These are phyloP conservation scores for Karalla daura DNA, from an alignment of 2,797 vertebrate genomes.

Conservation along the genomic window DNA sequence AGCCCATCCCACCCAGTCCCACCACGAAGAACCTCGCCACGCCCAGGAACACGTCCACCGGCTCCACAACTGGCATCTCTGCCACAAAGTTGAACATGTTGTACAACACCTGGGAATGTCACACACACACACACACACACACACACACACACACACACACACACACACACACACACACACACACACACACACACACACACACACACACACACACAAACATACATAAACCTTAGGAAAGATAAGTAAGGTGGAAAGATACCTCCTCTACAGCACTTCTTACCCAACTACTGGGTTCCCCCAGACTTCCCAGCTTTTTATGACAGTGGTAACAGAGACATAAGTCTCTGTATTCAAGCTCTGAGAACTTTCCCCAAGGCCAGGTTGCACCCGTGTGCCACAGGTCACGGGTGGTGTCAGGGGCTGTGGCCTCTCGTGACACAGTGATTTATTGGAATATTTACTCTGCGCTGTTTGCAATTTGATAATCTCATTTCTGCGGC, in stretches of 20 bases:
- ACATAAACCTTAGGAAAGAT: too few species aligned
- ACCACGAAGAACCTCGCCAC: slow-evolving; percentile 93
- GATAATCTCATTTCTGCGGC: slow-evolving; percentile 42
- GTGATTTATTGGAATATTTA: slow-evolving; percentile 60
- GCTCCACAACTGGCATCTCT: slow-evolving; percentile 90
- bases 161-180: neutral
- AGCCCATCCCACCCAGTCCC: slow-evolving; percentile 91
- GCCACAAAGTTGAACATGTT: slow-evolving; percentile 96
- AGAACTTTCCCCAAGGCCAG: too few species aligned
- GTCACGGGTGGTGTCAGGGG: slow-evolving; percentile 31
- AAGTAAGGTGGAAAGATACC: too few species aligned
- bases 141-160: fast-evolving
- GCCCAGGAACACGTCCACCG: slow-evolving; percentile 91
- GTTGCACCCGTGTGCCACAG: neutral
- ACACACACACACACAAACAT: too few species aligned
- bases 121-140: neutral
- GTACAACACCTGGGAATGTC: slow-evolving; percentile 90
- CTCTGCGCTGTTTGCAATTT: slow-evolving; percentile 55
- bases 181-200: neutral
- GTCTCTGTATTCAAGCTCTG: too few species aligned
- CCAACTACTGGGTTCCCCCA: too few species aligned
- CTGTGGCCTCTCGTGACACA: slow-evolving; percentile 31
- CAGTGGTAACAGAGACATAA: too few species aligned
- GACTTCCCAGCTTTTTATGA: too few species aligned
- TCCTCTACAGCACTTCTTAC: too few species aligned